Base-by-base conservation (phyloP, 2,888 invertebrate species). In the Lasioglossum malachurum region DNA sequence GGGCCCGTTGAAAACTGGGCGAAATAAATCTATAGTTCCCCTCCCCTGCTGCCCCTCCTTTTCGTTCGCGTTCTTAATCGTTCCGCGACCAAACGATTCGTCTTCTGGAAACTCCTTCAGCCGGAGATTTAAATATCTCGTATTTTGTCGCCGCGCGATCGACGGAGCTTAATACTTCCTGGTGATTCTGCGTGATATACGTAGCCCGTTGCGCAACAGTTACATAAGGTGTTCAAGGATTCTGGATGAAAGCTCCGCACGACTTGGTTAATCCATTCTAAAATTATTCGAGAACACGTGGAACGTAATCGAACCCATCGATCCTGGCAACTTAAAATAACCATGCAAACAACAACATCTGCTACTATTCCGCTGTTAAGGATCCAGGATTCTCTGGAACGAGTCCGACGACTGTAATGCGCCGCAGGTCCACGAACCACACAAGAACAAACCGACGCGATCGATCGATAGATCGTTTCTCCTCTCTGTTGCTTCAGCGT, bases 211-310 rank as follows among this genome's bases (percentile, higher is more conserved):
- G 82, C 75, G 67, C 72, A 82, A 82, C 44, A 57, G 35, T 73
- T 19, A 60, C 74, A 67, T 71, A 76, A 73, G 49, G 73, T 76
- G 83, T 73, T 83, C 72, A 73, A 44, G 73, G 79, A 74, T 71
- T 76, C 1, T 69, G 38, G 69, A 38, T 12, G n/a, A 44, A 4
- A 44, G 44, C 14, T 44, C 44, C 14, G 4, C 44, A 4, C 44
- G 14, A 44, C 44, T 44, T 14, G 44, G 14, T 44, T 44, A 44
- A 44, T 44, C 14, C 14, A 44, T 44, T 44, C 44, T 44, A 44
- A 46, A 64, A 4, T 60, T 1, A 12, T 27, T 27, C 60, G 5
- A 27, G n/a, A 60, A 12, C 5, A 60, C 27, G 0, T 16, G 60
- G 14, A 60, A 1, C 27, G 27, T 27, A 5, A 60, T 16, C 14